phyloP scores from a whole-genome alignment of 2,888 invertebrate genomes.

The Mamestra brassicae region DNA sequence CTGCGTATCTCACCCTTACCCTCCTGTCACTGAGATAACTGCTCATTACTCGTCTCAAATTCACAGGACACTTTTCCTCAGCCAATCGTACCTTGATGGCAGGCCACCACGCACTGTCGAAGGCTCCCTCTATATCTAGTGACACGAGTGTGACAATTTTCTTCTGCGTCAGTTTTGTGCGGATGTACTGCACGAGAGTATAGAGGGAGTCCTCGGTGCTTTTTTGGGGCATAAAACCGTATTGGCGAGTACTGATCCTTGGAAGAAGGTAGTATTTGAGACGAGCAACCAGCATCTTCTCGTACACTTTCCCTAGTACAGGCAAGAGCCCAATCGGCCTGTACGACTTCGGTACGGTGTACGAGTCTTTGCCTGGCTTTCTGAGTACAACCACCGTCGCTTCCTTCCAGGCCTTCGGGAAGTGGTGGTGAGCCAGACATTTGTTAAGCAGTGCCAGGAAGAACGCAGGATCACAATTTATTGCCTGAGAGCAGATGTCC shows the following conservation, averaged over 20 bases:
- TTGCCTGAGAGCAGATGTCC: not conserved
- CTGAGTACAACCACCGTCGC: constrained; percentile 4
- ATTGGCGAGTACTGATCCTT: not conserved
- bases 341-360: not conserved
- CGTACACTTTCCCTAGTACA: constrained; percentile 4
- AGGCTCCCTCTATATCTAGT: not conserved
- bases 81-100: no score
- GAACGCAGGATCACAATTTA: not conserved
- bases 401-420: constrained; percentile 2
- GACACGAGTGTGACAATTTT: not conserved
- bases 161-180: not conserved
- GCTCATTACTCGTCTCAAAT: no score
- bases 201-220: not conserved
- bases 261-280: not conserved
- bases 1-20: no score
- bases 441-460: not conserved
- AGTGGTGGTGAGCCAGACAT: not conserved
- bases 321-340: constrained; percentile 11
- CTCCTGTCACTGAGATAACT: not conserved
- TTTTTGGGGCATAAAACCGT: not conserved
- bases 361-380: not conserved
- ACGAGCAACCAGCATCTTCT: constrained; percentile 11
- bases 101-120: constrained; percentile 12
- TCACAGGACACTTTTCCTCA: no score
- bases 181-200: not conserved